Evolutionary conservation across 2,888 invertebrate genomes (phyloP), one percentile per base, ranked within the genome.

Genomic region (Machimus atricapillus): DNA sequence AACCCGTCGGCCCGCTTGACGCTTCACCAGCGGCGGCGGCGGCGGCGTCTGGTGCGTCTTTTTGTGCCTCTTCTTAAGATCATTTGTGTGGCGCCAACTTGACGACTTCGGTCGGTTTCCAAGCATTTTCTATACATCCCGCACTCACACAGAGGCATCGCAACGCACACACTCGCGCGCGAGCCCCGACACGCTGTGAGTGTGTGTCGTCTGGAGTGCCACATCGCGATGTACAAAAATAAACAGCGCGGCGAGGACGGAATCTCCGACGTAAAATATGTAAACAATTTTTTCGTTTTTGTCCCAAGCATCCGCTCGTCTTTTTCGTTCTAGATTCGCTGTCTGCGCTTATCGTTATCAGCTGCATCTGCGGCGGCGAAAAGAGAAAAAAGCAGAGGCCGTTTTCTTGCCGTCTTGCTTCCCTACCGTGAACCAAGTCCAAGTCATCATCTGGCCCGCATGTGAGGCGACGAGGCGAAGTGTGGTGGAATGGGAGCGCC

Each of bases 51-150:
- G 58, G 31, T 43, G 27, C 23, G 73, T 77, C 58, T 82, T 82
- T 82, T 82, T 82, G 40, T 82, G 82, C 37, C 31, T 85, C 40
- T 19, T 74, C 73, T 77, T 86, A 52, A 85, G 74, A 87, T 88
- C 86, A 86, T 87, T 87, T 87, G 86, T 79, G 58, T 88, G 88
- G 88, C 88, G 88, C 88, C 88, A 87, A 87, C 76, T 87, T 88
- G 88, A 88, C 88, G 88, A 85, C 86, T 86, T 88, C 86, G 78
- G 79, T 86, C 77, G 66, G 79, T 66, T 40, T 66, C 66, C 86
- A 87, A 76, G 85, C 76, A 19, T 77, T 43, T 2, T 43, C 52
- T 31, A 79, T 1, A 6, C 37, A 34, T 37, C 31, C 12, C 74
- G 14, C 73, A 85, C 8, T 19, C 46, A 12, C 40, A 40, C 40